Base-by-base conservation (phyloP, 2,797 vertebrate species). In the Sphenodon punctatus region DNA sequence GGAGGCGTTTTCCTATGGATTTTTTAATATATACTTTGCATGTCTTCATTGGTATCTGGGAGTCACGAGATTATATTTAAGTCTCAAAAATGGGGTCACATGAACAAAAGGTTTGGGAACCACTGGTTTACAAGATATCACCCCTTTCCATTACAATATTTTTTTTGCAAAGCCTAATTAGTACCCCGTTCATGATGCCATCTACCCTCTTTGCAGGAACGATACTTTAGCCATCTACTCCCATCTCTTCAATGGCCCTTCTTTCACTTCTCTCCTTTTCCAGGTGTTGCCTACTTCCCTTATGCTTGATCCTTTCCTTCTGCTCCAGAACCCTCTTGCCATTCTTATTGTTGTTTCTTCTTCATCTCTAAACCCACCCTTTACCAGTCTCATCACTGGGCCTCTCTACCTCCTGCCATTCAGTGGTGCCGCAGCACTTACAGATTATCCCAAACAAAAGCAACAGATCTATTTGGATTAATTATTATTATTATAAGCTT, bases 221-320 rank as follows among this genome's bases (percentile, higher is more conserved):
- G 42, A 38, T 66, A 59, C 27, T 80, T 63, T 84, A 20, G 32
- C 42, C 77, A 42, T 17, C 74, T 61, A 60, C 2, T 0, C 0
- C 0, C 3, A 34, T 71, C 36, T 82, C n/a, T 0, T 0, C 20
- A 42, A n/a, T n/a, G n/a, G n/a, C n/a, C n/a, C n/a, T 42, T 25
- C 22, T 86, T 3, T 0, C 13, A 32, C 15, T 9, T 43, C 1
- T 1, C 22, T 70, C 16, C 30, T 30, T 79, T 22, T 74, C 74
- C 63, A 39, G 32, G 2, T 34, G 72, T 8, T 8, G 38, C 2
- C 65, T 42, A 36, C 14, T 66, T 71, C 38, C 12, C 23, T 78
- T 20, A 15, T 7, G 27, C 56, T 60, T 81, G 48, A 32, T 11
- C 38, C 41, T 13, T 78, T 55, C 30, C 6, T 19, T 25, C 4